Evolutionary conservation across 2,113 vertebrate genomes (phyloP), one percentile per base, ranked within the genome.

Genomic region (Acrocephalus arundinaceus): DNA sequence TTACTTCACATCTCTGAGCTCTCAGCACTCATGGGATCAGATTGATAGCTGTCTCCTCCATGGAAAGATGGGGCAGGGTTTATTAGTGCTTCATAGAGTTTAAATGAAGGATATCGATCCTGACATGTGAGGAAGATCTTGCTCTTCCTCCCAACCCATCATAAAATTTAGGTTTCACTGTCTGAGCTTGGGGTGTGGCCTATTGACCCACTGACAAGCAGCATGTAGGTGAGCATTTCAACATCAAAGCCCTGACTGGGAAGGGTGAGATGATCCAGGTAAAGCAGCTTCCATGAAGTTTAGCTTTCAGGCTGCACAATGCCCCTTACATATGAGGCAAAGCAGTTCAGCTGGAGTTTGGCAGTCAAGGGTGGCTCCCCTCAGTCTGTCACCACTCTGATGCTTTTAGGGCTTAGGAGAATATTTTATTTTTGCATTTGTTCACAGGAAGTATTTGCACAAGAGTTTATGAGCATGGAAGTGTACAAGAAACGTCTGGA

Each of bases 281-380:
- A 30, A 70, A 83, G 63, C 31, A 62, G 46, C 39, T 70, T 27
- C 51, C 46, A 35, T 15, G 12, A 58, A 88, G 27, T 76, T 86
- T 4, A 59, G 67, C 23, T 88, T 86, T 70, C 0, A 1, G 30
- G 52, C 37, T 41, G 24, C 48, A 59, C 16, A 81, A 10, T 5
- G 6, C 6, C 31, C 27, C 31, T 75, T n/a, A 16, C 7, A 11
- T 2, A 7, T 0, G 1, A 49, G 45, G 33, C 45, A 82, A 48
- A 85, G 5, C 33, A 85, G 52, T 48, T 59, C 52, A 46, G 11
- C 3, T 65, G 61, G 78, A 67, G n/a, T 35, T 87, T 33, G 57
- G 43, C 23, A 51, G 25, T 39, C 37, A 33, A 1, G 1, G 31
- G 11, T 43, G 35, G 31, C 48, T 67, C 31, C 43, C 15, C 61